These are phyloP conservation scores for Prochilodus magdalenae DNA, from an alignment of 2,113 vertebrate genomes.

Conservation along the genomic window DNA sequence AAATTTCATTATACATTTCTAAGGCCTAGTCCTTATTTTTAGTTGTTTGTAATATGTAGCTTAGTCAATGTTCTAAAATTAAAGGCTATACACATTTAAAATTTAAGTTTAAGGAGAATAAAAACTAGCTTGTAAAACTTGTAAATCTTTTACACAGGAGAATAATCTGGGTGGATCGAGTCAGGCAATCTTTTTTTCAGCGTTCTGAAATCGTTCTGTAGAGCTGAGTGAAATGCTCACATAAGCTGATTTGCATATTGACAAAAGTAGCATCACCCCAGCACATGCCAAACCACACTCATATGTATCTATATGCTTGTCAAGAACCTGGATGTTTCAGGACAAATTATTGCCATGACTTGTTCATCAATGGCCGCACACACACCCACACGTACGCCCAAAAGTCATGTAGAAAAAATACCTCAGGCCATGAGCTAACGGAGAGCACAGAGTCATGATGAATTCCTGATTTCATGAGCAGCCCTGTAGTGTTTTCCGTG, in stretches of 20 bases:
- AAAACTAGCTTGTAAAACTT: too few species aligned
- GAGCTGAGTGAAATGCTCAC: background rate
- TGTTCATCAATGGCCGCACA: background rate
- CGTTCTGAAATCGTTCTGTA: background rate
- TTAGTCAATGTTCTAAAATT: too few species aligned
- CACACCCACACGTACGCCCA: background rate
- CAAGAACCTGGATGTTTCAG: background rate
- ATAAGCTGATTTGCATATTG: background rate
- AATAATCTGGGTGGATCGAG: too few species aligned
- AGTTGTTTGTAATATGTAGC: too few species aligned
- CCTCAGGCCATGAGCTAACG: background rate
- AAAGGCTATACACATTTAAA: too few species aligned
- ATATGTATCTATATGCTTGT: background rate
- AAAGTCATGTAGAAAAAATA: background rate
- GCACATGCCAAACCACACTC: background rate
- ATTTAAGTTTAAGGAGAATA: too few species aligned
- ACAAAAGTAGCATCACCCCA: background rate
- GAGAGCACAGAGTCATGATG: background rate
- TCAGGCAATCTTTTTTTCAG: too few species aligned
- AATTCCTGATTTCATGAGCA: constrained; percentile 18
- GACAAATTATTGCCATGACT: background rate
- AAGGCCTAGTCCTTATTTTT: too few species aligned
- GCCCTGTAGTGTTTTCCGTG: constrained; percentile 10
- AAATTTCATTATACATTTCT: too few species aligned
- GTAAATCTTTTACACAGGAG: too few species aligned